These are phyloP conservation scores for Cosmopolites sordidus DNA, from an alignment of 2,888 invertebrate genomes.

Conservation along the genomic window DNA sequence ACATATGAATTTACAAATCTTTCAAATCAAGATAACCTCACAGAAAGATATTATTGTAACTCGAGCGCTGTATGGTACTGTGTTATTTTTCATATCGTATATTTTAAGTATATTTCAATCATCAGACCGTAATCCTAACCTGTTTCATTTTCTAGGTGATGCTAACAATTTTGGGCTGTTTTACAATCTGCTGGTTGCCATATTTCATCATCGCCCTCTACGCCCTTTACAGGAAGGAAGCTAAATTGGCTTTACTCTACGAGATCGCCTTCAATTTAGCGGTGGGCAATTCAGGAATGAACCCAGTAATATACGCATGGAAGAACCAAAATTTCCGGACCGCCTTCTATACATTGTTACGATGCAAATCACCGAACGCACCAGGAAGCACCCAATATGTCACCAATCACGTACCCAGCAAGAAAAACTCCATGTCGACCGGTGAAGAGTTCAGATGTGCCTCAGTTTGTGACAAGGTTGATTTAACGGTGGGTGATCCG, in stretches of 20 bases:
- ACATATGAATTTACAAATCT: too few species aligned
- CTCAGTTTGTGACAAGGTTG: constrained; percentile 17
- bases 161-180: constrained; percentile 71
- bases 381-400: constrained; percentile 38
- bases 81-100: too few species aligned
- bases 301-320: constrained; percentile 82
- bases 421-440: constrained; percentile 48
- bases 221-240: constrained; percentile 35
- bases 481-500: constrained; percentile 1
- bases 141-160: constrained; percentile 59
- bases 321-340: constrained; percentile 74
- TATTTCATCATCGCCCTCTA: constrained; percentile 60
- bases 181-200: constrained; percentile 78
- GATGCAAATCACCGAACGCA: constrained; percentile 61
- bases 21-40: too few species aligned
- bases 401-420: constrained; percentile 54
- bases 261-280: constrained; percentile 57
- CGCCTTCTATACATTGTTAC: constrained; percentile 64
- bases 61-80: too few species aligned
- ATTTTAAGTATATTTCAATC: too few species aligned
- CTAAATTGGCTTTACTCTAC: constrained; percentile 36
- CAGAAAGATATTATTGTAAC: too few species aligned
- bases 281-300: constrained; percentile 75
- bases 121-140: too few species aligned
- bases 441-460: constrained; percentile 48